A percentile compares a stretch with the other conserved stretches of the same genome.
Conservation (phyloP, 2,888 invertebrate species). For the Dicycla oo region DNA sequence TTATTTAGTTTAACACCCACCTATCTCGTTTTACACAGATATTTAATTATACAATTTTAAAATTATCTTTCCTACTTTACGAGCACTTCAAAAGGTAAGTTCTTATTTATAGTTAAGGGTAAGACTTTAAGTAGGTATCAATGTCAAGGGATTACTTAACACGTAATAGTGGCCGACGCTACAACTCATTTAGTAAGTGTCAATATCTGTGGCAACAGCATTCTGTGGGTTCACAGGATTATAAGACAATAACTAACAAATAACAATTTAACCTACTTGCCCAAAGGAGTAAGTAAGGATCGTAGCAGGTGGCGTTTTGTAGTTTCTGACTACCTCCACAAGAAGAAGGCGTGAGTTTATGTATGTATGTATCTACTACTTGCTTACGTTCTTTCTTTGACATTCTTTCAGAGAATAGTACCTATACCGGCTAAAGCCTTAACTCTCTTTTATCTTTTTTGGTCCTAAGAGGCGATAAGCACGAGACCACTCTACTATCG, state of each 20-base stretch:
- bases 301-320: too few species aligned
- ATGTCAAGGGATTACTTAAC: background rate
- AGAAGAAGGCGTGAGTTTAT: too few species aligned
- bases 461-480: background rate
- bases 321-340: too few species aligned
- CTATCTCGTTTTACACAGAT: constrained; percentile 13
- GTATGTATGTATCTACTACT: too few species aligned
- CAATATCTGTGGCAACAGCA: background rate
- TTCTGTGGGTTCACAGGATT: background rate
- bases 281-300: too few species aligned
- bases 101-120: background rate
- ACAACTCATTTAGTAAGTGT: background rate
- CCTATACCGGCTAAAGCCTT: too few species aligned
- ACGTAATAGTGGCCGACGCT: background rate
- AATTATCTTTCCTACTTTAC: constrained; percentile 29
- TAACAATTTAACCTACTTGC: too few species aligned
- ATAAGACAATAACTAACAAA: background rate
- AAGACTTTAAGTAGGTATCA: background rate
- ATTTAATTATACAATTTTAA: constrained; percentile 33
- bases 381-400: background rate
- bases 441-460: constrained; percentile 9
- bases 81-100: background rate
- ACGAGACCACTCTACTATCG: constrained; percentile 7
- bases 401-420: background rate
- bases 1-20: constrained; percentile 40